Conservation (phyloP, 2,797 vertebrate genomes). For the Malacoraja senta region DNA sequence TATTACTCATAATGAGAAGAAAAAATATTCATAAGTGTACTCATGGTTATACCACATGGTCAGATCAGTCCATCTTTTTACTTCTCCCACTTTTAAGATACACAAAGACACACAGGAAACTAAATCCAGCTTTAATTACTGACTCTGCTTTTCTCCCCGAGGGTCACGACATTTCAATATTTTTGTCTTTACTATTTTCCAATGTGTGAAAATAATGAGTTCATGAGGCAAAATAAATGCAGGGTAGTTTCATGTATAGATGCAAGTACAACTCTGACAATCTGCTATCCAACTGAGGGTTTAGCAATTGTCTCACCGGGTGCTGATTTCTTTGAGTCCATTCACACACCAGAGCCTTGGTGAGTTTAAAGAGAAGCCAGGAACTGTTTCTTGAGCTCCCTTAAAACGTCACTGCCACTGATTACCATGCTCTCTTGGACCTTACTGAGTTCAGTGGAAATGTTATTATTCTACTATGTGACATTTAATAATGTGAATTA, state of each 20-base stretch:
- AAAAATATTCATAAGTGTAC: neutral
- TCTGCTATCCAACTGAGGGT: no score
- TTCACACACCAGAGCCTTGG: no score
- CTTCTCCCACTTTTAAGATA: neutral
- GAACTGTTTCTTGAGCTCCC: no score
- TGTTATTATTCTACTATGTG: no score
- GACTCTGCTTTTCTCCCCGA: neutral
- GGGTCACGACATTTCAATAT: neutral
- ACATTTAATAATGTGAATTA: no score
- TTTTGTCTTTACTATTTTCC: neutral
- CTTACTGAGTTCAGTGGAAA: no score
- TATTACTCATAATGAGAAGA: neutral
- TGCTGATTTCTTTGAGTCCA: no score
- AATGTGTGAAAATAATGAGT: neutral
- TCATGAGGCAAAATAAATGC: neutral
- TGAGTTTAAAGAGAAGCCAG: no score
- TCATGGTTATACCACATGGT: neutral
- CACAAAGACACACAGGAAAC: neutral
- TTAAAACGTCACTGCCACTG: no score
- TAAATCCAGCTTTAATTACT: neutral
- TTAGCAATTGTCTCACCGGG: no score
- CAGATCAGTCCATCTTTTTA: neutral
- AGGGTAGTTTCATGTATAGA: neutral
- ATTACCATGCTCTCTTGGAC: no score
- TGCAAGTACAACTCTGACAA: no score